Evolutionary conservation across 1,140 invertebrate genomes (phyloP), one percentile per base, ranked within the genome.

Genomic region (Callitettix versicolor): DNA sequence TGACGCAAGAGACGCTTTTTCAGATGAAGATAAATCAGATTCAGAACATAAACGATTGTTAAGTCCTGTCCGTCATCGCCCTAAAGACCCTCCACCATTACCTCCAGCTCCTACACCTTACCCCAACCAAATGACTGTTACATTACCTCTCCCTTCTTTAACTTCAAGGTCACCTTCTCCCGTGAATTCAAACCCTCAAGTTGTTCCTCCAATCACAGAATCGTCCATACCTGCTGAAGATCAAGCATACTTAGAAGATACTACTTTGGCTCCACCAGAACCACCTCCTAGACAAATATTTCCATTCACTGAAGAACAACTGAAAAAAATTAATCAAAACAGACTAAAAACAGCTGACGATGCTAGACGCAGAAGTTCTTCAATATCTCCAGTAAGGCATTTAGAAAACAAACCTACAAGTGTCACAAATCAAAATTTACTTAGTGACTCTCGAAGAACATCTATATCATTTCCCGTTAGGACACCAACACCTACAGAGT

Each of bases 1-100:
- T 30, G 53, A 61, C 47, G 24, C 49, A 15, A 36, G 50, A n/a
- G 49, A 53, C 17, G 17, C 53, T 11, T 49, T 58, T 43, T 17
- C 48, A 18, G 48, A 51, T 7, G 41, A 33, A n/a, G 7, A 24
- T 1, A 53, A 26, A 24, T 12, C 15, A 11, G 18, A 46, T 1
- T 30, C 47, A 26, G 30, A 43, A 17, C 42, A 43, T 22, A 42
- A 34, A 26, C 43, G 64, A 20, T 51, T 41, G 40, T 63, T 48
- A 30, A 68, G 52, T 65, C 68, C 40, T 55, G 59, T 56, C 4
- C 22, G 67, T 14, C 59, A 64, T 6, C 48, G 69, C 22, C 69
- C 68, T 2, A 63, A 60, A 47, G 68, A 69, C 18, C 69, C 69
- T 4, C 69, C 69, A n/a, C 68, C 69, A 17, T 68, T 68, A 15